phyloP scores from a whole-genome alignment of 2,888 invertebrate species.

The Hypomecis punctinalis region DNA sequence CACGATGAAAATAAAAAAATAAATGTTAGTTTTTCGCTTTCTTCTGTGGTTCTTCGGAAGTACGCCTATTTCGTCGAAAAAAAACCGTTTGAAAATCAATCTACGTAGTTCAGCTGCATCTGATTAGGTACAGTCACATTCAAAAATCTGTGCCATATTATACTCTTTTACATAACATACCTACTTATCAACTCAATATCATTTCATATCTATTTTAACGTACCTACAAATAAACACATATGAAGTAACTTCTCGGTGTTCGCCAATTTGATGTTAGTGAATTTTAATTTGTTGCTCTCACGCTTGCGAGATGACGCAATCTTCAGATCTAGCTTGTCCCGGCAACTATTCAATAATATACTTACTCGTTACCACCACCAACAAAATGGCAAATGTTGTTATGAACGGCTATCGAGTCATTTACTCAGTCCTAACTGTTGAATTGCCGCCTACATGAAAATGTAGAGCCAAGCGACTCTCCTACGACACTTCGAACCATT shows the following conservation, averaged over 20 bases:
- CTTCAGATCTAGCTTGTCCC: constrained; percentile 49
- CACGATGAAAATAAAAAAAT: too few relatives aligned
- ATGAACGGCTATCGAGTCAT: constrained; percentile 42
- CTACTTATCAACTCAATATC: too few relatives aligned
- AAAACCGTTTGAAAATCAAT: too few relatives aligned
- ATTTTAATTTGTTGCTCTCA: constrained; percentile 54
- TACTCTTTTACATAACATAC: too few relatives aligned
- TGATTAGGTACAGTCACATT: too few relatives aligned
- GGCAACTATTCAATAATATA: constrained; percentile 46
- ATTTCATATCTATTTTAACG: too few relatives aligned
- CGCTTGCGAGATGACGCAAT: constrained; percentile 59
- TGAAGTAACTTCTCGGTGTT: constrained; percentile 24
- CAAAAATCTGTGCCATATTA: too few relatives aligned
- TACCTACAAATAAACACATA: background rate
- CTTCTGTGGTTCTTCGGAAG: too few relatives aligned
- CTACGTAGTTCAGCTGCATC: too few relatives aligned
- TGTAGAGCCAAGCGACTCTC: constrained; percentile 30
- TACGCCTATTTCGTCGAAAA: too few relatives aligned
- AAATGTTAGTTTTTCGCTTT: too few relatives aligned
- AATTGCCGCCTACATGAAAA: constrained; percentile 32
- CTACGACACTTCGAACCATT: constrained; percentile 33
- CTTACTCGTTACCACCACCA: constrained; percentile 34
- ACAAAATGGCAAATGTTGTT: constrained; percentile 42
- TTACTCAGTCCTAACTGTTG: constrained; percentile 30
- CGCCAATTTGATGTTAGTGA: constrained; percentile 48